Base-by-base conservation (phyloP, 2,797 vertebrate species). In the Myotis myotis region DNA sequence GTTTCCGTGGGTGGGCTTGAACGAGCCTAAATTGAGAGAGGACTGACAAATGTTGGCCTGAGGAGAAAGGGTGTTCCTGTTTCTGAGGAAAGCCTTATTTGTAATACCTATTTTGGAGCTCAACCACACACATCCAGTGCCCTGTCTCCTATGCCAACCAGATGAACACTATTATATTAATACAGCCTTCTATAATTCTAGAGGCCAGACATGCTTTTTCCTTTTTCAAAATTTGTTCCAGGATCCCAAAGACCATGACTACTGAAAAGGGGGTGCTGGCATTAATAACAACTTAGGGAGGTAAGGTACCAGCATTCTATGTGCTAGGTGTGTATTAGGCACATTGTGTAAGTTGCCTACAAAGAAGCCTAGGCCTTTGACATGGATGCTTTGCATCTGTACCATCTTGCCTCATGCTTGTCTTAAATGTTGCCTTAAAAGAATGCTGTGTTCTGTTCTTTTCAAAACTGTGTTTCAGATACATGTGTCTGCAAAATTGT, bases 391-490 rank as follows among this genome's bases (percentile, higher is more conserved):
- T 76, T 47, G 71, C 10, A 16, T 87, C 49, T 85, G 49, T 89
- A 93, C 72, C 51, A 49, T 74, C 80, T 94, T 74, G 74, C 60
- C 11, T 60, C 84, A 75, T 25, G 41, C 68, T 90, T 95, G 64
- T 91, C 79, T 89, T 75, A 94, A 92, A 86, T 41, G 76, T 25
- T 95, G 68, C 57, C 82, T 95, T 94, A 22, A 91, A 81, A 92
- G 51, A 62, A 66, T 47, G 75, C 41, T 62, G 47, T 84, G 79
- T 91, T 93, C 74, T 86, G 19, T 41, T 96, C 70, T 94, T 96
- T 94, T 93, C 90, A 96, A 94, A 96, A 71, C 66, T 44, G 23
- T 75, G 38, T 91, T 92, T 95, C 82, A 80, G 55, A 85, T 72
- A 66, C 74, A 71, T 1, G 25, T 81, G 70, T 86, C 86, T 96